Base-by-base conservation (phyloP, 2,888 invertebrate species). In the Cosmopolites sordidus region DNA sequence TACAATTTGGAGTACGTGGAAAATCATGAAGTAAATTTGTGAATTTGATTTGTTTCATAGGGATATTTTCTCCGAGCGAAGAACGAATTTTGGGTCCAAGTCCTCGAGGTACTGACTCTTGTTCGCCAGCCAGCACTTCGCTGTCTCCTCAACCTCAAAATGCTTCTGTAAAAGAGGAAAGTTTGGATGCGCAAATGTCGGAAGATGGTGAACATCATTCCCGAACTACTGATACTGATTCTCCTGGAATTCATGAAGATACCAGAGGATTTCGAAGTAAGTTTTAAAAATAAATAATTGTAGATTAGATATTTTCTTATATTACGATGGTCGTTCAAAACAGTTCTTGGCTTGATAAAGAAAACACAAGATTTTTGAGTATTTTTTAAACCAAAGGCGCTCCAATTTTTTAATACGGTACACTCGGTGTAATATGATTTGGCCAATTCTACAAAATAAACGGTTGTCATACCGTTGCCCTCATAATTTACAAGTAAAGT, bases 121-220 rank as follows among this genome's bases (percentile, higher is more conserved):
- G 80, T 67, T 81, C 81, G 59, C 81, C 82, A 51, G 81, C 80
- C 30, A 81, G 80, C 69, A 79, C 79, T 58, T 81, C 81, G 40
- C 73, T 80, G 64, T 77, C 77, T 8, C 77, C 78, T 9, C 74
- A 73, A 58, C 69, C 71, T 16, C 67, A 68, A 58, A 64, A 66
- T 14, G 66, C 73, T 14, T 57, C 54, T 1, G 75, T 75, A 40
- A 76, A 77, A 63, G 77, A 77, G 62, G 81, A 81, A 67, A 80
- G 79, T 61, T 69, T 79, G 66, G 81, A 81, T 66, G 79, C 79
- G 57, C 79, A 79, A 65, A 75, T 75, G 68, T 78, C 79, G 58
- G 81, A 81, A 69, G 81, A 81, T 66, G 78, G 77, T 60, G 80
- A 80, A 65, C 75, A 66, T 44, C 73, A 72, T 53, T 70, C 71